Evolutionary conservation across 2,888 invertebrate species (phyloP), one percentile per base, ranked within the genome.

Genomic region (Eustalomyia histrio): DNA sequence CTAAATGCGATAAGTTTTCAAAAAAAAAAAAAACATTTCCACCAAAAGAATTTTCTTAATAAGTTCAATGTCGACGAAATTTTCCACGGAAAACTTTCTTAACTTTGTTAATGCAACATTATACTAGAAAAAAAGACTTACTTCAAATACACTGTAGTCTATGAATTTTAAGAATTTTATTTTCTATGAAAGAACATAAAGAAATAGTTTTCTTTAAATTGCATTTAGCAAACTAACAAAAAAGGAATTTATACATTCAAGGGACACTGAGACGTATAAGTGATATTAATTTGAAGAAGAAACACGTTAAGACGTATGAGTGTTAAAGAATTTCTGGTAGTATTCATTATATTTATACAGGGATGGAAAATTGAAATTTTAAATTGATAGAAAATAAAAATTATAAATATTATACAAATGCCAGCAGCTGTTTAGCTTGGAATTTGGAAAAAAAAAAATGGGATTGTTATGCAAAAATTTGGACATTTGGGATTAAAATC

Each of bases 1-100:
- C 39, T 39, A 39, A 39, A 12, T 12, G 39, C 29, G 1, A 39
- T 39, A 39, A 39, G 39, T 39, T 39, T n/a, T 39, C 12, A 10
- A 5, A 35, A 35, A 10, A 5, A 35, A 35, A 10, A 39, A 39
- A 39, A 12, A 12, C 39, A 39, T 39, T 71, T 75, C n/a, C 55
- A 63, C 33, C 33, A 60, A 60, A 53, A 72, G 52, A 47, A 78
- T 67, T 65, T 47, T 67, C n/a, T 53, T 73, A 69, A 80, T 73
- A 73, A 80, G 63, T 73, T 80, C 72, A 80, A 80, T 80, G 73
- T 76, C 76, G 53, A 58, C n/a, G 52, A n/a, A 64, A 17, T 35
- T 52, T 55, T 52, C 9, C 64, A 7, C 72, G 14, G 6, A 10
- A 58, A 76, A 73, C 16, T 63, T 76, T 78, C 2, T 33, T 55